Percentiles rank a stretch among this genome's conserved stretches.
These are phyloP conservation scores for Cactoblastis cactorum DNA, from an alignment of 2,888 invertebrate genomes.

Conservation along the genomic window DNA sequence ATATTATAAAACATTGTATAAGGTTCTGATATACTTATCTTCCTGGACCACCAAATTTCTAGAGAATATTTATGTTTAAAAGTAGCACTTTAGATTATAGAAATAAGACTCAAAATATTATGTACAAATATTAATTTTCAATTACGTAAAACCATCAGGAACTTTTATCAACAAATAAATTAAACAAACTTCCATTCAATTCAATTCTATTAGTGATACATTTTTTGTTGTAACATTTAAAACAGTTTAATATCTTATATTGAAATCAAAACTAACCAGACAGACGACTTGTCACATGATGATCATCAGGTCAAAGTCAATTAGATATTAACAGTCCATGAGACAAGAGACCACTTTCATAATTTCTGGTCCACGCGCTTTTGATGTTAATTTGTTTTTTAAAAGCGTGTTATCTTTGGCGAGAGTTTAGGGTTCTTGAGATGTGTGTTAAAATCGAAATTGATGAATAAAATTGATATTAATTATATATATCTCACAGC, in stretches of 20 bases:
- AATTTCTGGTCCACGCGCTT: background rate
- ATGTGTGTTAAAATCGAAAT: too few relatives aligned
- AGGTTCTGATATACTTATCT: too few relatives aligned
- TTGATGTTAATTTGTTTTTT: background rate
- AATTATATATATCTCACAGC: too few relatives aligned
- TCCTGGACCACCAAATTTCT: too few relatives aligned
- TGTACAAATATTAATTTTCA: too few relatives aligned
- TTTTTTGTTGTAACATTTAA: background rate
- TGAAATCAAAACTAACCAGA: background rate
- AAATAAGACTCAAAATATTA: too few relatives aligned
- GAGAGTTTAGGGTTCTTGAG: background rate
- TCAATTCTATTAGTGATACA: background rate
- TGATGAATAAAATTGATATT: too few relatives aligned
- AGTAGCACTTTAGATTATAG: too few relatives aligned
- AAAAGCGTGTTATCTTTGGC: background rate
- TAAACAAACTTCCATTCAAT: background rate
- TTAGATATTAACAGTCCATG: background rate
- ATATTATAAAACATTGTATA: too few relatives aligned
- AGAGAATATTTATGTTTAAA: too few relatives aligned
- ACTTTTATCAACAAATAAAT: too few relatives aligned
- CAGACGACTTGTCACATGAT: background rate
- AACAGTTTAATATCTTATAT: background rate
- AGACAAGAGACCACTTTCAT: background rate
- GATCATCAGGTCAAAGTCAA: conserved; percentile 2
- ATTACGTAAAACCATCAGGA: too few relatives aligned